Percentiles rank a stretch among this genome's conserved stretches.
phyloP scores from a whole-genome alignment of 2,113 vertebrate genomes.

The Varanus komodoensis region DNA sequence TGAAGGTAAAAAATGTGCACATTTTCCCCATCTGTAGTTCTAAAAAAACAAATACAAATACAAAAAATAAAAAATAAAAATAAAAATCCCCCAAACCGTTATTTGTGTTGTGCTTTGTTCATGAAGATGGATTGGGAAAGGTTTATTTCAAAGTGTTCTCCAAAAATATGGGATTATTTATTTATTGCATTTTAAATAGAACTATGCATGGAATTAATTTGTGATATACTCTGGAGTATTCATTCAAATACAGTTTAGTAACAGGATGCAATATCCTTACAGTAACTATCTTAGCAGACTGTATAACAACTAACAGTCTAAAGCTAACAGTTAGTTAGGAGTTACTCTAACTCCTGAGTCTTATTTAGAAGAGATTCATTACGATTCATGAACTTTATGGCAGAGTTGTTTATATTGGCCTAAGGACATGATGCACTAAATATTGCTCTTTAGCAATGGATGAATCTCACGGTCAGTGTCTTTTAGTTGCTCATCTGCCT shows the following conservation, averaged over 20 bases:
- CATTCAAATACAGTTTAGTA: not conserved
- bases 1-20: too few relatives aligned
- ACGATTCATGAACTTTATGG: not conserved
- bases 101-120: not conserved
- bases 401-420: accelerated
- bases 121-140: not conserved
- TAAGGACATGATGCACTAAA: not conserved
- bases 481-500: too few relatives aligned
- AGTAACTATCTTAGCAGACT: accelerated
- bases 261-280: not conserved
- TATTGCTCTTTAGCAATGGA: not conserved
- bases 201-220: not conserved
- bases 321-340: too few relatives aligned
- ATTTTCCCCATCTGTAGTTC: too few relatives aligned
- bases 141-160: constrained; percentile 9
- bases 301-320: not conserved
- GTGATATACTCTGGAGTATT: not conserved
- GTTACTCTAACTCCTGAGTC: not conserved
- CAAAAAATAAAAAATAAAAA: too few relatives aligned
- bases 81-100: too few relatives aligned
- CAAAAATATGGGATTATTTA: not conserved
- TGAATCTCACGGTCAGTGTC: too few relatives aligned
- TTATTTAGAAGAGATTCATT: not conserved
- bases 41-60: too few relatives aligned
- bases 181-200: not conserved